Evolutionary conservation across 2,888 invertebrate species (phyloP), one percentile per base, ranked within the genome.

Genomic region (Brachyptera risi): DNA sequence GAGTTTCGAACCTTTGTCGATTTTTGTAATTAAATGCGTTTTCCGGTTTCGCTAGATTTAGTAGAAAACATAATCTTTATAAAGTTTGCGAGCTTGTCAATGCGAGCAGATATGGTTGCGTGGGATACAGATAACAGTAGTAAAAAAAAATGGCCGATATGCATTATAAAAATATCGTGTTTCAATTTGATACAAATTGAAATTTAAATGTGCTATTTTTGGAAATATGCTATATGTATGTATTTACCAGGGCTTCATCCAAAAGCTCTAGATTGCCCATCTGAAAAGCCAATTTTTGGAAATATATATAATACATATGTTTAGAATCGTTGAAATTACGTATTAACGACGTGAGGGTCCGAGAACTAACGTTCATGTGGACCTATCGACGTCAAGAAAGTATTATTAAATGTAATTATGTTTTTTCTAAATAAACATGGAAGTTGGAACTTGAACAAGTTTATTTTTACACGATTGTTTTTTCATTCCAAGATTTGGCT

Each of bases 281-380:
- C 35, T 35, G 17, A 5, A 21, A 26, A 26, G 35, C 59, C 56
- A 60, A 37, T 58, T 62, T 61, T 63, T 56, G 42, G 60, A 51
- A 40, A 63, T 63, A 63, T 60, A 63, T 63, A 62, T 63, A 15
- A 60, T 63, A 42, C 63, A 63, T 63, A 60, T 63, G 63, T 63
- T 63, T 60, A 62, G 38, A 38, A 15, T 38, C 40, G 13, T 17
- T n/a, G n/a, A n/a, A n/a, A n/a, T n/a, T n/a, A n/a, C n/a, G n/a
- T n/a, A n/a, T n/a, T n/a, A n/a, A n/a, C n/a, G n/a, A n/a, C n/a
- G n/a, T n/a, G n/a, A n/a, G n/a, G n/a, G n/a, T n/a, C n/a, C n/a
- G n/a, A n/a, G n/a, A n/a, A n/a, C n/a, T n/a, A n/a, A n/a, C n/a
- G n/a, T n/a, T n/a, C n/a, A n/a, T n/a, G n/a, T n/a, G n/a, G n/a